Percentiles rank a stretch among this genome's conserved stretches.
Evolutionary conservation across 2,797 vertebrate species (phyloP).

Genomic region (Manis javanica): DNA sequence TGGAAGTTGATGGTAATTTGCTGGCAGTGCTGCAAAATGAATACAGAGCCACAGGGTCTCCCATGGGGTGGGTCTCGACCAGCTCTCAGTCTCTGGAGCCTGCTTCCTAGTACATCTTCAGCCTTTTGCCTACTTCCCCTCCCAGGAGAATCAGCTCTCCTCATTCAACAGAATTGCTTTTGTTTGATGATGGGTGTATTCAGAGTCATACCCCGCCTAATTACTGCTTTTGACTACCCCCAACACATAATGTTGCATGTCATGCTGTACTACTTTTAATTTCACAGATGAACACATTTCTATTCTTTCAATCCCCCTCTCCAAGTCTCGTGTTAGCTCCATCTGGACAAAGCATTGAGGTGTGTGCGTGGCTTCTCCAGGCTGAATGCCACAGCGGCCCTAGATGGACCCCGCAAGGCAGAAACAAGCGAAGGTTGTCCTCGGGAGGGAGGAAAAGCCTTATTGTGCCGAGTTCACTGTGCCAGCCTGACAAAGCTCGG

Average conservation of each 20-base stretch:
- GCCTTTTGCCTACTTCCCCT: neutral
- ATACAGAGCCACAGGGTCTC: rapidly evolving
- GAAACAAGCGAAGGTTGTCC: neutral
- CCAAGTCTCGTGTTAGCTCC: constrained; percentile 76
- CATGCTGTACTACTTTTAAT: constrained; percentile 88
- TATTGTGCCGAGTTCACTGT: rapidly evolving
- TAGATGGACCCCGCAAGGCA: constrained; percentile 43
- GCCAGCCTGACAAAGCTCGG: neutral
- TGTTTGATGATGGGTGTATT: constrained; percentile 69
- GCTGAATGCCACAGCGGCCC: neutral
- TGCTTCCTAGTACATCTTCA: neutral
- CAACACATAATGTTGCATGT: constrained; percentile 80
- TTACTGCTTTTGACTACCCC: constrained; percentile 85
- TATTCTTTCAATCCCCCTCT: constrained; percentile 80
- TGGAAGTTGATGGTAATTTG: neutral
- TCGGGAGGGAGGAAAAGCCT: neutral
- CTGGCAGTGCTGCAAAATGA: rapidly evolving
- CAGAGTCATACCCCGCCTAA: constrained; percentile 78
- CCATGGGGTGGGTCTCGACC: neutral
- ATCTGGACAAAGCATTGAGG: constrained; percentile 80
- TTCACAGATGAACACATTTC: constrained; percentile 90
- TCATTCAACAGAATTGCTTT: constrained; percentile 60
- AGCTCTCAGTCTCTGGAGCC: neutral
- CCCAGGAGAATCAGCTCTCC: neutral
- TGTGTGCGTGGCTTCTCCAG: constrained; percentile 70